Conservation (phyloP, 2,888 invertebrate genomes). For the Tinea pellionella region DNA sequence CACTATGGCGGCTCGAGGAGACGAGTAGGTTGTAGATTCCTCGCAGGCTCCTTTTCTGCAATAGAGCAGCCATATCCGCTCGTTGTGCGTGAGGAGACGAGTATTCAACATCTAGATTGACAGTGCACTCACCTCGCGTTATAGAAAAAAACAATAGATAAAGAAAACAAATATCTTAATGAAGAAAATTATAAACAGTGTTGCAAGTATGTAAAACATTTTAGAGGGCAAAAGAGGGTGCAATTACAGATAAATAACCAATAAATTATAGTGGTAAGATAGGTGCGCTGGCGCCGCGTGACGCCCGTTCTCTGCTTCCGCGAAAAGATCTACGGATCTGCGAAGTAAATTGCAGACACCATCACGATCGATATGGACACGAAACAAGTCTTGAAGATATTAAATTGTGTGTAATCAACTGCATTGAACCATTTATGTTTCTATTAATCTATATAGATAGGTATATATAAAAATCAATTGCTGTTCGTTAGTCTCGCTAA, state of each 20-base stretch:
- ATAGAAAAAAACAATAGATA: too few relatives aligned
- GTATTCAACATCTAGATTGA: too few relatives aligned
- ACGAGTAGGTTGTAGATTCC: too few relatives aligned
- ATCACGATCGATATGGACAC: conserved; percentile 49
- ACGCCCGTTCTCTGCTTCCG: conserved; percentile 33
- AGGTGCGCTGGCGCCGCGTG: conserved; percentile 9
- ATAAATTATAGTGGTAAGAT: conserved; percentile 28
- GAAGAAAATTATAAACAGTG: not conserved
- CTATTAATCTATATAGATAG: not conserved
- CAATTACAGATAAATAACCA: conserved; percentile 53
- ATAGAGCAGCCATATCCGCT: too few relatives aligned
- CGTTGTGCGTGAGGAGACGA: too few relatives aligned
- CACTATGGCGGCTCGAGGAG: too few relatives aligned
- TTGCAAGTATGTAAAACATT: conserved; percentile 26
- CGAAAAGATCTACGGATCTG: conserved; percentile 48
- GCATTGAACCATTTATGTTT: not conserved
- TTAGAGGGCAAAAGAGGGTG: conserved; percentile 44
- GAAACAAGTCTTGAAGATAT: not conserved
- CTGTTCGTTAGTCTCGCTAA: too few relatives aligned
- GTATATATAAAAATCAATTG: too few relatives aligned
- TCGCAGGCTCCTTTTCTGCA: too few relatives aligned
- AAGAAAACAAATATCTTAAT: not conserved
- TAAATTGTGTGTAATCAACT: conserved; percentile 6
- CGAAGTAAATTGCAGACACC: conserved; percentile 46
- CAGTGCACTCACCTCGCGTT: too few relatives aligned